These are phyloP conservation scores for Ephestia elutella DNA, from an alignment of 1,140 invertebrate genomes.

Conservation along the genomic window DNA sequence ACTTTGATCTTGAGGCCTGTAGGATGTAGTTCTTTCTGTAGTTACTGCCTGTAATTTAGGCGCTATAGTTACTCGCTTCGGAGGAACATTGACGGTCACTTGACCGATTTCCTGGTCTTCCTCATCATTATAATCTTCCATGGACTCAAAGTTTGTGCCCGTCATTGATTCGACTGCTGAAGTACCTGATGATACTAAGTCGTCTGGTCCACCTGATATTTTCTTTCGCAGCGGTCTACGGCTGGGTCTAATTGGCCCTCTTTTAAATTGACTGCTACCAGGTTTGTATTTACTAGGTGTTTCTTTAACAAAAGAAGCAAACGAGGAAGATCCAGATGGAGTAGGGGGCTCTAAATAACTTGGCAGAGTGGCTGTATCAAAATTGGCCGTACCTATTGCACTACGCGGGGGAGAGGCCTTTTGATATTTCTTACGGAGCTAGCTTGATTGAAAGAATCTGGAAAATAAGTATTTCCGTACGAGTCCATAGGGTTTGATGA, in stretches of 20 bases:
- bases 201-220: conserved; percentile 51
- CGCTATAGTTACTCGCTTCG: conserved; percentile 42
- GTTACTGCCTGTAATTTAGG: conserved; percentile 49
- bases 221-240: conserved; percentile 66
- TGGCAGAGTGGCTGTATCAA: conserved; percentile 52
- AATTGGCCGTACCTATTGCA: conserved; percentile 31
- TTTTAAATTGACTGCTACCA: conserved; percentile 47
- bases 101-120: conserved; percentile 45
- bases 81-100: conserved; percentile 22
- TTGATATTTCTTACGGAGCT: conserved; percentile 58
- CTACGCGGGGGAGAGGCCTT: conserved; percentile 46
- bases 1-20: conserved; percentile 31
- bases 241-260: conserved; percentile 47
- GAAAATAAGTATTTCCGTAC: conserved; percentile 58
- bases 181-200: conserved; percentile 60
- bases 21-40: conserved; percentile 34
- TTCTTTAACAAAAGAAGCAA: conserved; percentile 51
- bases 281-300: conserved; percentile 45
- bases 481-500: conserved; percentile 50
- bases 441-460: conserved; percentile 62
- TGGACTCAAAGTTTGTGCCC: conserved; percentile 36
- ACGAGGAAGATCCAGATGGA: conserved; percentile 46
- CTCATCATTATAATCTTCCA: conserved; percentile 58
- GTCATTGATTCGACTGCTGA: conserved; percentile 51
- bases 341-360: conserved; percentile 70